A percentile compares a stretch with the other conserved stretches of the same genome.
phyloP scores from a whole-genome alignment of 2,113 vertebrate species.

The Puntigrus tetrazona region DNA sequence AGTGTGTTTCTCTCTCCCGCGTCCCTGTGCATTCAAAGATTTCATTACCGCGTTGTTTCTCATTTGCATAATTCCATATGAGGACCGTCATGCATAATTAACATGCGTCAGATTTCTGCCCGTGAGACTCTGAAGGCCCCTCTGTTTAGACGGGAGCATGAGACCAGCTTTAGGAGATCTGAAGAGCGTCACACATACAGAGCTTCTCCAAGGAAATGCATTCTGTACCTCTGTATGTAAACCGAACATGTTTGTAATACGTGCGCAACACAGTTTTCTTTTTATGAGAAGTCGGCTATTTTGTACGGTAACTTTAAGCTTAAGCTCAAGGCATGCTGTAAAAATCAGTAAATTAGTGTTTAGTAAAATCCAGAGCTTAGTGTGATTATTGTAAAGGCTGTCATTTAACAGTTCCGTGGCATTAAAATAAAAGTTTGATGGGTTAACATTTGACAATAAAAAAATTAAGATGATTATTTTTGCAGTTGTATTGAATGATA shows the following conservation, averaged over 20 bases:
- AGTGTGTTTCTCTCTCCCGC: background rate
- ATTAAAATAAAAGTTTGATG: too few species aligned
- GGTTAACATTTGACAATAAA: too few species aligned
- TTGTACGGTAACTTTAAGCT: background rate
- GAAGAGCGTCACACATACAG: background rate
- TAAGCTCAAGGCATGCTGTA: background rate
- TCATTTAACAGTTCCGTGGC: too few species aligned
- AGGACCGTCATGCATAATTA: slow-evolving; percentile 41
- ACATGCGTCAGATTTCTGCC: background rate
- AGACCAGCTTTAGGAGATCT: background rate
- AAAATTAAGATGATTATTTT: too few species aligned
- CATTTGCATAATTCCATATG: slow-evolving; percentile 42
- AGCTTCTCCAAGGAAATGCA: too few species aligned
- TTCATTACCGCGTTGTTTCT: background rate
- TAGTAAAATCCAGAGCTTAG: background rate
- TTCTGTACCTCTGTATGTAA: background rate
- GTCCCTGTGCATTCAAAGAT: background rate
- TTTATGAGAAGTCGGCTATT: background rate
- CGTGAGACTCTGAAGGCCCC: background rate
- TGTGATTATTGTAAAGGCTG: too few species aligned
- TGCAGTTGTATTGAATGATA: too few species aligned
- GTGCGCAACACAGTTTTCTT: background rate
- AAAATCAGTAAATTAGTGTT: background rate
- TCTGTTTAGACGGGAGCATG: slow-evolving; percentile 7
- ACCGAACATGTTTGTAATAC: background rate